These are phyloP conservation scores for Spizaetus ornatus DNA, from an alignment of 2,113 vertebrate species.

Conservation along the genomic window DNA sequence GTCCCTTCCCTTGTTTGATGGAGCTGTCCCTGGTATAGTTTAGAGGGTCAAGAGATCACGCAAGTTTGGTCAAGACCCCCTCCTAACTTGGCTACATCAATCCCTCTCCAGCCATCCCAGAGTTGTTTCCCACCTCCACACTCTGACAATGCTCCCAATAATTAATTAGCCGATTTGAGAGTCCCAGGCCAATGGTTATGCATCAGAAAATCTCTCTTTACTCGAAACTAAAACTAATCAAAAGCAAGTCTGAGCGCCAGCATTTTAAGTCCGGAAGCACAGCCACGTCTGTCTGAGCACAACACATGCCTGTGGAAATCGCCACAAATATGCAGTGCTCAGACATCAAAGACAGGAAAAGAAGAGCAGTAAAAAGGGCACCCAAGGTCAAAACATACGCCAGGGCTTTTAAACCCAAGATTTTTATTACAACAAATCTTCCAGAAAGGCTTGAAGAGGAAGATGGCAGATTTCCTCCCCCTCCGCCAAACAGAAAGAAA, in stretches of 20 bases:
- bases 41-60: background rate
- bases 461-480: background rate
- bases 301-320: background rate
- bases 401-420: background rate
- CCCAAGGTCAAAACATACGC: background rate
- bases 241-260: accelerated
- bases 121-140: accelerated
- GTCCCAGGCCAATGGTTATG: background rate
- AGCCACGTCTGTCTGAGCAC: background rate
- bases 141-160: background rate
- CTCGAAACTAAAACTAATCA: background rate
- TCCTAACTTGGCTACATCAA: background rate
- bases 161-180: background rate
- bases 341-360: conserved; percentile 7
- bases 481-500: background rate
- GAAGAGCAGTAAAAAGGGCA: background rate
- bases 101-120: background rate
- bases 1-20: background rate
- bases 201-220: background rate
- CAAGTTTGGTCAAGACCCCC: background rate
- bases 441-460: background rate
- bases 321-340: background rate
- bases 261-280: background rate
- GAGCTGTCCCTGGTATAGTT: background rate
- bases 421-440: background rate